Evolutionary conservation across 2,113 vertebrate genomes (phyloP).

Genomic region (Xiphorhynchus elegans): DNA sequence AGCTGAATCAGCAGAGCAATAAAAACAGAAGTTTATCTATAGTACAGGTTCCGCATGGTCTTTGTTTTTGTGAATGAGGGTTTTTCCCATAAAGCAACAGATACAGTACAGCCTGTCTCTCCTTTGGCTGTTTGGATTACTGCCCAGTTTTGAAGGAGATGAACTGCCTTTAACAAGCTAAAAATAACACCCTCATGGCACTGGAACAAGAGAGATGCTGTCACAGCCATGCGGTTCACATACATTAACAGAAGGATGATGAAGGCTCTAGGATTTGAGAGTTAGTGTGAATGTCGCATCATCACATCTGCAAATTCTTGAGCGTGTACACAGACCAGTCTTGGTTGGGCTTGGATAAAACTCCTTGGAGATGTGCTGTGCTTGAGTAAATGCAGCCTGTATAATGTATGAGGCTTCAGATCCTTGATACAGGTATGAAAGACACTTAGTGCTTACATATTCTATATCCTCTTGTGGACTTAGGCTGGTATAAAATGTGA

Average conservation of each 20-base stretch:
- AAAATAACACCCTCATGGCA: conserved; percentile 60
- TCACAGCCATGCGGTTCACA: not conserved
- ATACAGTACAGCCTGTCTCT: conserved; percentile 67
- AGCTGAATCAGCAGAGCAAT: not conserved
- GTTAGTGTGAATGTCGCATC: conserved; percentile 3
- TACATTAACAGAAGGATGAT: conserved; percentile 26
- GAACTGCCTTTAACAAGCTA: conserved; percentile 63
- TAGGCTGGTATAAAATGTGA: not conserved
- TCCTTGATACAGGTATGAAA: not conserved
- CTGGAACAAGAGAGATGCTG: conserved; percentile 48
- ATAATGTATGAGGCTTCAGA: not conserved
- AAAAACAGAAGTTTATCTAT: not conserved
- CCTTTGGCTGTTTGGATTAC: conserved; percentile 66
- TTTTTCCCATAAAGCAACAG: conserved; percentile 62
- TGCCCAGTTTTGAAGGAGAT: conserved; percentile 72
- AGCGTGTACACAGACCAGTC: not conserved
- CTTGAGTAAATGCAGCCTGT: not conserved
- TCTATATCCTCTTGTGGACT: not conserved
- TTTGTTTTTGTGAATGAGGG: conserved; percentile 64
- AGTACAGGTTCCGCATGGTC: not conserved
- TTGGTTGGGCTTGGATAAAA: not conserved
- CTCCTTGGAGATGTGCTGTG: not conserved
- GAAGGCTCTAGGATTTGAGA: conserved; percentile 20
- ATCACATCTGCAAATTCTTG: conserved; percentile 56
- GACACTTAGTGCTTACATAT: not conserved